These are phyloP conservation scores for Scolopax rusticola DNA, from an alignment of 2,797 vertebrate genomes.

Conservation along the genomic window DNA sequence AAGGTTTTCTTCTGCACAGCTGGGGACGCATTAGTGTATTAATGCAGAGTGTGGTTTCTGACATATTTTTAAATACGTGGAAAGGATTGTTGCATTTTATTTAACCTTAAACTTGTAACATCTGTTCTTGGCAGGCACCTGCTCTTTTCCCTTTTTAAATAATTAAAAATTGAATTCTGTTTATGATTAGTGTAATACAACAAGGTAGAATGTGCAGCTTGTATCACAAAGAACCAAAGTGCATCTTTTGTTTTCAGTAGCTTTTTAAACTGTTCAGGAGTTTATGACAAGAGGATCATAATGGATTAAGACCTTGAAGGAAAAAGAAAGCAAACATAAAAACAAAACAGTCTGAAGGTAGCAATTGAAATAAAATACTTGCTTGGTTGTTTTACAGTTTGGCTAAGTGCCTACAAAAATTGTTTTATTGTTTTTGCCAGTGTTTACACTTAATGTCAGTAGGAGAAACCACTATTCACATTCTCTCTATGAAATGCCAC, in stretches of 20 bases:
- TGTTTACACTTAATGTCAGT: not conserved
- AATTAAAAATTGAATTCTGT: not conserved
- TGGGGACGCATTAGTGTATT: not conserved
- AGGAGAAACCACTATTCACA: not conserved
- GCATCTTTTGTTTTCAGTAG: not conserved
- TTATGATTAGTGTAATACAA: conserved; percentile 35
- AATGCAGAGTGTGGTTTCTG: not conserved
- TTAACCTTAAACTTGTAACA: not conserved
- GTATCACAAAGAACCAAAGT: not conserved
- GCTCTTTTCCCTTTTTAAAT: not conserved
- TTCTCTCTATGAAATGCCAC: not conserved
- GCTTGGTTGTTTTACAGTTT: not conserved
- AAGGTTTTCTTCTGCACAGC: not conserved
- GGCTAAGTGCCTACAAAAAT: not conserved
- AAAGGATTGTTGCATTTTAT: not conserved
- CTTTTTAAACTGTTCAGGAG: conserved; percentile 10
- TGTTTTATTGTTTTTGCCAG: not conserved
- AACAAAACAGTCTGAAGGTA: not conserved
- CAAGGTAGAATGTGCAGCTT: conserved; percentile 20
- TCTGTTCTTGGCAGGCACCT: not conserved
- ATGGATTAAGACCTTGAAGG: not conserved
- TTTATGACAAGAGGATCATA: not conserved
- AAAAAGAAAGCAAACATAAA: not conserved
- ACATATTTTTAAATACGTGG: not conserved
- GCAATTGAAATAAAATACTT: not conserved